Conservation (phyloP, 2,797 vertebrate genomes). For the Lagodon rhomboides region DNA sequence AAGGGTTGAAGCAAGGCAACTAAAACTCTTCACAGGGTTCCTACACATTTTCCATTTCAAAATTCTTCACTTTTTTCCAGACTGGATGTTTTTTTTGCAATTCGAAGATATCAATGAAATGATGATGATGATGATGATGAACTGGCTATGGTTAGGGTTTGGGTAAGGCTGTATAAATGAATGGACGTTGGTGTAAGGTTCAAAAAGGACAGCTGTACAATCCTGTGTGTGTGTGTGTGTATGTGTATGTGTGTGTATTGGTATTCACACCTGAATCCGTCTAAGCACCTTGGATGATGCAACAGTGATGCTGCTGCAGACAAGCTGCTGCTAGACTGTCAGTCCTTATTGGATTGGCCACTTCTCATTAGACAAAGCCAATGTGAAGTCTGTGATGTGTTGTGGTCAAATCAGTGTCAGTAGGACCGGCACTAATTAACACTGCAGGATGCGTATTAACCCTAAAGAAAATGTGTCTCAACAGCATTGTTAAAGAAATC, state of each 20-base stretch:
- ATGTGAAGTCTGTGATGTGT: conserved; percentile 6
- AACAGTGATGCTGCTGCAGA: conserved; percentile 1
- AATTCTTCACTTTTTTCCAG: too few relatives aligned
- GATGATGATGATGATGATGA: too few relatives aligned
- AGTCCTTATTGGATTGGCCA: conserved; percentile 8
- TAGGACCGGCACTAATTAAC: conserved; percentile 6
- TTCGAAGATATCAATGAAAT: too few relatives aligned
- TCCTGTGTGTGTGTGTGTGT: background rate
- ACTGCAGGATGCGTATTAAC: background rate
- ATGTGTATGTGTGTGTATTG: background rate
- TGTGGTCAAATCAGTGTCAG: background rate
- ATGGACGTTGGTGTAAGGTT: too few relatives aligned
- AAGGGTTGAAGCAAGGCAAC: background rate
- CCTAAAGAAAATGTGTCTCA: background rate
- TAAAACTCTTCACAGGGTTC: too few relatives aligned
- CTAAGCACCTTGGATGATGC: conserved; percentile 17
- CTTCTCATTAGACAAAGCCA: conserved; percentile 31
- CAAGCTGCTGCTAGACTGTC: background rate
- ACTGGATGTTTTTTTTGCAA: too few relatives aligned
- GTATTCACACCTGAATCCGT: conserved; percentile 19
- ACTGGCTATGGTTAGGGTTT: too few relatives aligned
- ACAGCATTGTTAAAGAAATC: too few relatives aligned
- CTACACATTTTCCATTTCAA: too few relatives aligned
- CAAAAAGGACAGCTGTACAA: too few relatives aligned
- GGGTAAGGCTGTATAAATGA: too few relatives aligned